A percentile compares a stretch with the other conserved stretches of the same genome.
Evolutionary conservation across 2,113 vertebrate species (phyloP).

Genomic region (Zeus faber): DNA sequence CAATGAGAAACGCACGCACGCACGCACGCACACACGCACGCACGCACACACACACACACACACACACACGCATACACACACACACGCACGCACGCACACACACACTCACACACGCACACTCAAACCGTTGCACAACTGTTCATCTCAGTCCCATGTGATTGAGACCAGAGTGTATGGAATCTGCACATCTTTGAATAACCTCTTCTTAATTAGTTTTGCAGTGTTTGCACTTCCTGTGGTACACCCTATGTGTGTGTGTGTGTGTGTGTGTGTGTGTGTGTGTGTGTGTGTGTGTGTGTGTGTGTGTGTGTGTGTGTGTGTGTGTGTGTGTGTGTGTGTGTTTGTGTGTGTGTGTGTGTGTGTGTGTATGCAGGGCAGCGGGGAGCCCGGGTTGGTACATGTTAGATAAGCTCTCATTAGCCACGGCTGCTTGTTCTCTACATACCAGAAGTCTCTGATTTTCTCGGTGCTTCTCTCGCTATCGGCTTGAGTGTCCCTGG

Average conservation of each 20-base stretch:
- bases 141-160: background rate
- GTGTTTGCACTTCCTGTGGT: background rate
- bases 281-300: background rate
- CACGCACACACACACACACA: constrained; percentile 1
- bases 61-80: constrained; percentile 8
- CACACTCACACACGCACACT: background rate
- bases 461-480: background rate
- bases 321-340: no score
- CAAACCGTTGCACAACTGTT: background rate
- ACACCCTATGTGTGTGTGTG: background rate
- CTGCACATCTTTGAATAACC: constrained; percentile 1
- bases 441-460: constrained; percentile 13
- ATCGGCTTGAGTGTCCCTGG: background rate
- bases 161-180: background rate
- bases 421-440: constrained; percentile 9
- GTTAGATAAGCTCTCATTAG: constrained; percentile 35
- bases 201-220: constrained; percentile 16
- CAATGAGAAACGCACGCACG: background rate
- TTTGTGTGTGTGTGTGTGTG: no score
- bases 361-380: background rate
- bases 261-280: background rate
- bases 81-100: background rate
- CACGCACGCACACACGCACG: background rate
- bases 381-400: background rate
- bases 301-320: background rate